Evolutionary conservation across 2,797 vertebrate genomes (phyloP), one percentile per base, ranked within the genome.

Genomic region (Melanotaenia boesemani): DNA sequence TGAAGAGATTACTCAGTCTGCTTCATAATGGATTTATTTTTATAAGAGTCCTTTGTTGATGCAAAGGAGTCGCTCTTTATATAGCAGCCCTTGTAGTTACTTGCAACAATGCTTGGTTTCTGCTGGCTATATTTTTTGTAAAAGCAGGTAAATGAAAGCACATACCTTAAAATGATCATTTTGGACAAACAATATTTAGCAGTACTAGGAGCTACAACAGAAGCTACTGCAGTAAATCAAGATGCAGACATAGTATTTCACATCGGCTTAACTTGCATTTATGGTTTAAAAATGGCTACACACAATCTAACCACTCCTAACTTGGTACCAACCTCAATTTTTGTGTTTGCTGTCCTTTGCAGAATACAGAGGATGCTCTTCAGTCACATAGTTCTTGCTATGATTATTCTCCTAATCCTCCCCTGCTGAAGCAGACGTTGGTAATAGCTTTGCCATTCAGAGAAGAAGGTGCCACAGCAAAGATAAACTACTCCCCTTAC

Each of bases 391-490:
- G n/a, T 63, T 30, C 37, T 69, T 60, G 70, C 60, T 70, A 63
- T 72, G 41, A 80, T 50, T 46, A 65, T 54, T 39, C 24, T 12
- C n/a, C 58, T 67, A 32, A 76, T 77, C 75, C 58, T 78, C 26
- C 57, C 48, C 70, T 39, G n/a, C 26, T 73, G 32, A 70, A 56
- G 70, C 41, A 71, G 77, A 82, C 59, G 57, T 11, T 24, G 20
- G 39, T 58, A 67, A 78, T 70, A 55, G 67, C 80, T 70, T 82
- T 82, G 55, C 61, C 58, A 67, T 80, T 81, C 74, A 76, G 61
- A 77, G 61, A 55, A 36, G 39, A 82, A 77, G 70, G 62, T 70
- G 36, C 73, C 72, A 70, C 72, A 71, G 74, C 10, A 6, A 50
- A 67, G 59, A 69, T 66, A 71, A 28, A 71, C 61, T 58, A 68